Percentiles rank a stretch among this genome's conserved stretches.
Conservation (phyloP, 1,140 invertebrate species). For the Eufriesea mexicana region DNA sequence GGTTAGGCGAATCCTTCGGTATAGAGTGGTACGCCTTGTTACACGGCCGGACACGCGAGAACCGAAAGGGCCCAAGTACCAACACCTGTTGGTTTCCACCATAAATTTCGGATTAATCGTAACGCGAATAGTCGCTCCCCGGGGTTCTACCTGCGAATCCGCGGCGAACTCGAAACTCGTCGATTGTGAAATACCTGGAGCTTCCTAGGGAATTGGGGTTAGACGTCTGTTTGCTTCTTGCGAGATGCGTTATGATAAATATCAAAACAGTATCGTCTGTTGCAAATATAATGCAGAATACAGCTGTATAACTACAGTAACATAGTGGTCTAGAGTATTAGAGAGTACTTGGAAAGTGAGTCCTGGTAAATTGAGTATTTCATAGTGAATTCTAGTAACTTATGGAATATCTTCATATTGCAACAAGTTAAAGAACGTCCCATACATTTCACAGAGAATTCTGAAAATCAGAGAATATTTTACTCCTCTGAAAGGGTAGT, state of each 20-base stretch:
- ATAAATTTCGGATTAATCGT: constrained; percentile 70
- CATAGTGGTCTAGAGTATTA: too few species aligned
- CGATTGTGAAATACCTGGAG: not conserved
- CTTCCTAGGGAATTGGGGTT: not conserved
- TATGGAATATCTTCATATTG: too few species aligned
- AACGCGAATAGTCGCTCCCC: constrained; percentile 27
- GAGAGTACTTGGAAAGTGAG: too few species aligned
- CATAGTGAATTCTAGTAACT: too few species aligned
- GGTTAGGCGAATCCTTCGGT: constrained; percentile 63
- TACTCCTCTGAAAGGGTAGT: too few species aligned
- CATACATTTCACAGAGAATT: too few species aligned
- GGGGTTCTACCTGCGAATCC: constrained; percentile 25
- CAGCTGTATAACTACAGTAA: too few species aligned
- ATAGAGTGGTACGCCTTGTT: constrained; percentile 71
- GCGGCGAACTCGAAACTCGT: constrained; percentile 14
- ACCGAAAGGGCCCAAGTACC: constrained; percentile 56
- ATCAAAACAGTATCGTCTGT: not conserved
- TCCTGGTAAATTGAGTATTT: too few species aligned
- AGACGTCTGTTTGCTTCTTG: not conserved
- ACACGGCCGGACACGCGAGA: constrained; percentile 62
- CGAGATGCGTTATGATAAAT: not conserved
- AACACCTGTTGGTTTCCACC: constrained; percentile 71
- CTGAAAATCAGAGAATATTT: too few species aligned
- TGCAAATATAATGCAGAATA: not conserved
- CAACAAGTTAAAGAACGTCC: too few species aligned